These are phyloP conservation scores for Bufotes viridis DNA, from an alignment of 2,797 vertebrate genomes.

Conservation along the genomic window DNA sequence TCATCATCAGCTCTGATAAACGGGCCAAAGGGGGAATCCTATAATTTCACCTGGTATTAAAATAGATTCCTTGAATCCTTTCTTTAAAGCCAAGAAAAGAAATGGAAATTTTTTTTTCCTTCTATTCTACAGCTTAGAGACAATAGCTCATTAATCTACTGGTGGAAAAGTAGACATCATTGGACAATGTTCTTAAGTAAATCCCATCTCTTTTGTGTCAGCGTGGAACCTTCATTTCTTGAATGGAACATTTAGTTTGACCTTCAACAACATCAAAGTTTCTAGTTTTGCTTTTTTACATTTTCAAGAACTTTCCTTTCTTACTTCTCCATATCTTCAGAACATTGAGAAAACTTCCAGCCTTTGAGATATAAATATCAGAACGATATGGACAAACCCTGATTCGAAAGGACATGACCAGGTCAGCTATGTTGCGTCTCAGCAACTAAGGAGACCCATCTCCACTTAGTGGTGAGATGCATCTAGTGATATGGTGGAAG, in stretches of 20 bases:
- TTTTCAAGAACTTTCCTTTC: neutral
- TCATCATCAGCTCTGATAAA: slow-evolving; percentile 29
- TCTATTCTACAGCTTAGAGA: neutral
- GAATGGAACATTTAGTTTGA: neutral
- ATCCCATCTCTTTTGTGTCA: neutral
- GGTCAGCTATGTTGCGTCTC: neutral
- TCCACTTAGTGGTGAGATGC: neutral
- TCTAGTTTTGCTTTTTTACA: neutral
- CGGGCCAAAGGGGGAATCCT: slow-evolving; percentile 34
- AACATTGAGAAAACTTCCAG: neutral
- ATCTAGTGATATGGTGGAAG: too few species aligned
- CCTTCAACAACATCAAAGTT: neutral
- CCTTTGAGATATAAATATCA: neutral
- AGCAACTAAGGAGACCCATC: neutral
- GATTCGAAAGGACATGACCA: neutral
- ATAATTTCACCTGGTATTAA: slow-evolving; percentile 39
- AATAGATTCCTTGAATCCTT: slow-evolving; percentile 19
- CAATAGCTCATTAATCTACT: slow-evolving; percentile 15
- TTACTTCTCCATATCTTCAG: neutral
- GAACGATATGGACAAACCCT: neutral
- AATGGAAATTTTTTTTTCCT: neutral
- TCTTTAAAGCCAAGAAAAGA: neutral
- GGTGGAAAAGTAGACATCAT: slow-evolving; percentile 19
- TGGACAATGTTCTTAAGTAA: slow-evolving; percentile 2
- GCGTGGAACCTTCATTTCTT: neutral